Conservation (phyloP, 2,888 invertebrate genomes). For the Drosophila neutralis region DNA sequence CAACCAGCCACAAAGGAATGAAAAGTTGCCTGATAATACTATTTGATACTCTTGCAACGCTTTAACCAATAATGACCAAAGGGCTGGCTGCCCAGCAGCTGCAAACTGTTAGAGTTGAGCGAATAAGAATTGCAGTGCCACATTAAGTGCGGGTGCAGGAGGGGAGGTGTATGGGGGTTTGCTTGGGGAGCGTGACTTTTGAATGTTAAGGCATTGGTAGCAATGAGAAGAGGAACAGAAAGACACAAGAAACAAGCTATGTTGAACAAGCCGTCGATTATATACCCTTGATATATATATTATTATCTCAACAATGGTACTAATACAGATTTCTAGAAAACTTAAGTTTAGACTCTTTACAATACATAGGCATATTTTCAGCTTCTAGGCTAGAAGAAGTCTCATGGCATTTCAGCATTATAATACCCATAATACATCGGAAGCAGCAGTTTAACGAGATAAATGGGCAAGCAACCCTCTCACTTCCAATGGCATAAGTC, state of each 20-base stretch:
- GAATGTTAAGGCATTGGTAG: conserved; percentile 29
- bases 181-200: conserved; percentile 50
- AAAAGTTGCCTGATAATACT: neutral
- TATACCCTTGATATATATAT: neutral
- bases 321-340: neutral
- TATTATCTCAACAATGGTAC: no score
- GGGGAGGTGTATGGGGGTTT: neutral
- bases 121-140: neutral
- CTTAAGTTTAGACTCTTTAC: accelerated
- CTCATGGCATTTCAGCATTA: neutral
- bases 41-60: conserved; percentile 23
- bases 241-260: neutral
- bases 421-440: neutral
- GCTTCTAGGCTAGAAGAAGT: neutral
- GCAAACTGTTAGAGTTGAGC: conserved; percentile 26
- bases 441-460: conserved; percentile 21
- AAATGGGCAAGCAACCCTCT: conserved; percentile 8
- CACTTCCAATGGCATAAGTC: conserved; percentile 26
- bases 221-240: conserved; percentile 15
- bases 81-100: conserved; percentile 35
- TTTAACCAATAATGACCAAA: conserved; percentile 28
- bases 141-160: no score
- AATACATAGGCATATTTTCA: no score
- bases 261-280: neutral
- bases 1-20: conserved; percentile 41